A percentile compares a stretch with the other conserved stretches of the same genome.
Conservation (phyloP, 2,888 invertebrate genomes). For the Serrognathus titanus region DNA sequence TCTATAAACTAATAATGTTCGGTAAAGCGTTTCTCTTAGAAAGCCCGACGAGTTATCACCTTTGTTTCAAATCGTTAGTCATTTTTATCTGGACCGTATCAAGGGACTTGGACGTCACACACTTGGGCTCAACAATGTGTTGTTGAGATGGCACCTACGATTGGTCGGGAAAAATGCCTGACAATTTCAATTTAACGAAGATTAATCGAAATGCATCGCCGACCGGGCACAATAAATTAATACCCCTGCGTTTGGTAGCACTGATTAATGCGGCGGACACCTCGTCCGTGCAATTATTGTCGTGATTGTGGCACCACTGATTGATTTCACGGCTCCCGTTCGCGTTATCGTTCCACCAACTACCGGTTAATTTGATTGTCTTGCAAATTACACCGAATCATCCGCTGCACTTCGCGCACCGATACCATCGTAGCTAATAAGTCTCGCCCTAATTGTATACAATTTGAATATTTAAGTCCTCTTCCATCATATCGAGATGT, state of each 20-base stretch:
- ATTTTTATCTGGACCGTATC: slow-evolving; percentile 40
- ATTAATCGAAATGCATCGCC: slow-evolving; percentile 42
- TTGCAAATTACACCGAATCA: slow-evolving; percentile 6
- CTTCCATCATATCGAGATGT: neutral
- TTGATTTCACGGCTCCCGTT: slow-evolving; percentile 25
- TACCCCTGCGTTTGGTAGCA: slow-evolving; percentile 31
- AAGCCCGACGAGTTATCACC: no score
- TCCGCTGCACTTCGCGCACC: neutral
- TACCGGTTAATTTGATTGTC: slow-evolving; percentile 7
- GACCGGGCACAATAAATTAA: slow-evolving; percentile 10
- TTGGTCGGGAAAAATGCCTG: slow-evolving; percentile 31
- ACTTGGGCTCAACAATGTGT: slow-evolving; percentile 39
- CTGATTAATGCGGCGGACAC: slow-evolving; percentile 36
- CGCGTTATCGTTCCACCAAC: slow-evolving; percentile 4
- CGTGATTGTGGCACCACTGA: slow-evolving; percentile 36
- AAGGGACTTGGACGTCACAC: slow-evolving; percentile 35
- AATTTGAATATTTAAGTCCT: neutral
- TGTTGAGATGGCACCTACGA: slow-evolving; percentile 41
- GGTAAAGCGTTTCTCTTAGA: no score
- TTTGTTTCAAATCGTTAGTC: slow-evolving; percentile 34
- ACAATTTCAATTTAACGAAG: slow-evolving; percentile 47
- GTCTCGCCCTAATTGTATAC: neutral
- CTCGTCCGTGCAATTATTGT: slow-evolving; percentile 35
- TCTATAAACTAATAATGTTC: no score
- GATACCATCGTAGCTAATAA: neutral